Percentiles rank a stretch among this genome's conserved stretches.
These are phyloP conservation scores for Eupithecia centaureata DNA, from an alignment of 2,888 invertebrate species.

Conservation along the genomic window DNA sequence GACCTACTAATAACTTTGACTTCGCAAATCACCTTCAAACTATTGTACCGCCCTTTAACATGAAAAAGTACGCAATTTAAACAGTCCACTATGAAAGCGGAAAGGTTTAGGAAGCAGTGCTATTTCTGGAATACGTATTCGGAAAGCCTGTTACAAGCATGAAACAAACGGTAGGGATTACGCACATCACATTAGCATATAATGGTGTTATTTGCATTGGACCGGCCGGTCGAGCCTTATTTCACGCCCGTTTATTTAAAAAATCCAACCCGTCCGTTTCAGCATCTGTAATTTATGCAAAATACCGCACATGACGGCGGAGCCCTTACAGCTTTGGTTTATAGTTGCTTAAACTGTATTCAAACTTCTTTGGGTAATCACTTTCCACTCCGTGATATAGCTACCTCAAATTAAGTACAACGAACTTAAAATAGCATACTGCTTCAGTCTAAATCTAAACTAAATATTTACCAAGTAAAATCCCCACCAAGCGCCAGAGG, in stretches of 20 bases:
- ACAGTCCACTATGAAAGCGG: slow-evolving; percentile 39
- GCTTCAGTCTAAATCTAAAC: neutral
- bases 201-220: slow-evolving; percentile 80
- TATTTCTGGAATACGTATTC: slow-evolving; percentile 65
- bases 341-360: slow-evolving; percentile 52
- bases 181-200: slow-evolving; percentile 79
- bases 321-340: slow-evolving; percentile 61
- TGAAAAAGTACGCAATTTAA: slow-evolving; percentile 22
- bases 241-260: slow-evolving; percentile 77
- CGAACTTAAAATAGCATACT: neutral
- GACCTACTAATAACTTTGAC: slow-evolving; percentile 58
- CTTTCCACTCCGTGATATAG: neutral
- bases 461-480: slow-evolving; percentile 35
- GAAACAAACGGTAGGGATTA: slow-evolving; percentile 69
- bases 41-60: slow-evolving; percentile 22
- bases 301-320: slow-evolving; percentile 72
- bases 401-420: neutral
- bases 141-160: slow-evolving; percentile 62
- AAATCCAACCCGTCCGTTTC: slow-evolving; percentile 70
- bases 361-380: slow-evolving; percentile 46
- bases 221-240: slow-evolving; percentile 60
- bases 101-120: slow-evolving; percentile 54
- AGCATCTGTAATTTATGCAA: slow-evolving; percentile 76
- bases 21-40: slow-evolving; percentile 49
- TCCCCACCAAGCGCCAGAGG: slow-evolving; percentile 24